A percentile compares a stretch with the other conserved stretches of the same genome.
Conservation (phyloP, 2,888 invertebrate genomes). For the Drosophila ezoana region DNA sequence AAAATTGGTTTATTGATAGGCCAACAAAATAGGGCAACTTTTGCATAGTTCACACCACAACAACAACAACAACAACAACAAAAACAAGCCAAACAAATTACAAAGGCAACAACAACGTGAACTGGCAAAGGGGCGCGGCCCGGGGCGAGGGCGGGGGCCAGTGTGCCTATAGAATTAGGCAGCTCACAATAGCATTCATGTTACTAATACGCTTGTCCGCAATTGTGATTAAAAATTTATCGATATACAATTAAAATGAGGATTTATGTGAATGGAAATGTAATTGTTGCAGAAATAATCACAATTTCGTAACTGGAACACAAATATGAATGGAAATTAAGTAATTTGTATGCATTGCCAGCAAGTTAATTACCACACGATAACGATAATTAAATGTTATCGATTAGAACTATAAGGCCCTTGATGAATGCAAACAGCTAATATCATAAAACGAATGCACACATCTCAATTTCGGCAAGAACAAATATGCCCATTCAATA, state of each 20-base stretch:
- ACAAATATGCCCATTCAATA: too few relatives aligned
- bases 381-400: conserved; percentile 9
- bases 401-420: background rate
- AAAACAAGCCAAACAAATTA: conserved; percentile 23
- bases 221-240: conserved; percentile 25
- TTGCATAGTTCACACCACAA: conserved; percentile 27
- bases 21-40: conserved; percentile 29
- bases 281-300: background rate
- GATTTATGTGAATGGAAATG: background rate
- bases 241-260: conserved; percentile 11
- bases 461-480: too few relatives aligned
- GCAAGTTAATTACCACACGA: conserved; percentile 4
- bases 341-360: background rate
- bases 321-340: conserved; percentile 1
- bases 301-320: conserved; percentile 1
- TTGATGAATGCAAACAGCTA: too few relatives aligned
- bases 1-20: conserved; percentile 74
- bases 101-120: conserved; percentile 24
- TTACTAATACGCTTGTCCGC: conserved; percentile 5
- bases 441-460: too few relatives aligned
- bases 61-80: conserved; percentile 25
- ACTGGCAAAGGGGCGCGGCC: too few relatives aligned
- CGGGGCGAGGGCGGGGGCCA: too few relatives aligned
- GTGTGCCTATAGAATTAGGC: conserved; percentile 1
- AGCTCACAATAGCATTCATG: conserved; percentile 7